Evolutionary conservation across 2,888 invertebrate genomes (phyloP).

Genomic region (Dioctria rufipes): DNA sequence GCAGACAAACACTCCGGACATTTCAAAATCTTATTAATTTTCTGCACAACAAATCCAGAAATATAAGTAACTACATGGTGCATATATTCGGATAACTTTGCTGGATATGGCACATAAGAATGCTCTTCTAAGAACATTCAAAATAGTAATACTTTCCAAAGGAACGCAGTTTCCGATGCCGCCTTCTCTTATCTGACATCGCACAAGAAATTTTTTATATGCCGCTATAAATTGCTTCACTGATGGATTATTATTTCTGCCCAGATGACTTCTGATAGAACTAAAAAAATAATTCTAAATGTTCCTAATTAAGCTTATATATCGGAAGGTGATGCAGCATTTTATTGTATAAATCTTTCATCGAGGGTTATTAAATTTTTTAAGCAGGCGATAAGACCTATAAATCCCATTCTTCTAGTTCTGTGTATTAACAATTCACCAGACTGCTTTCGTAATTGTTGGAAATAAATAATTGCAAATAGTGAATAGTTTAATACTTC

Average conservation of each 20-base stretch:
- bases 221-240: conserved; percentile 17
- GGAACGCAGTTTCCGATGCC: too few relatives aligned
- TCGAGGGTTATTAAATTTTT: neutral
- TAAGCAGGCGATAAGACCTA: conserved; percentile 2
- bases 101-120: neutral
- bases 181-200: too few relatives aligned
- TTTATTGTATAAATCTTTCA: neutral
- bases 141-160: too few relatives aligned
- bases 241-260: conserved; percentile 27
- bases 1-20: conserved; percentile 14
- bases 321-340: neutral
- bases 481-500: too few relatives aligned
- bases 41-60: conserved; percentile 11
- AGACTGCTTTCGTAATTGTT: neutral
- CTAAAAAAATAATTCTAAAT: conserved; percentile 20
- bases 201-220: conserved; percentile 19
- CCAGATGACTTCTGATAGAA: conserved; percentile 14
- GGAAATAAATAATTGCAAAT: conserved; percentile 1
- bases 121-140: conserved; percentile 3
- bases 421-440: neutral
- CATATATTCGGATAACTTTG: conserved; percentile 8
- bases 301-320: conserved; percentile 22
- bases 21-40: conserved; percentile 13
- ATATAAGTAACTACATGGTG: conserved; percentile 12
- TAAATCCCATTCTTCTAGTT: neutral